Evolutionary conservation across 2,113 vertebrate species (phyloP), one percentile per base, ranked within the genome.

Genomic region (Pollachius pollachius): DNA sequence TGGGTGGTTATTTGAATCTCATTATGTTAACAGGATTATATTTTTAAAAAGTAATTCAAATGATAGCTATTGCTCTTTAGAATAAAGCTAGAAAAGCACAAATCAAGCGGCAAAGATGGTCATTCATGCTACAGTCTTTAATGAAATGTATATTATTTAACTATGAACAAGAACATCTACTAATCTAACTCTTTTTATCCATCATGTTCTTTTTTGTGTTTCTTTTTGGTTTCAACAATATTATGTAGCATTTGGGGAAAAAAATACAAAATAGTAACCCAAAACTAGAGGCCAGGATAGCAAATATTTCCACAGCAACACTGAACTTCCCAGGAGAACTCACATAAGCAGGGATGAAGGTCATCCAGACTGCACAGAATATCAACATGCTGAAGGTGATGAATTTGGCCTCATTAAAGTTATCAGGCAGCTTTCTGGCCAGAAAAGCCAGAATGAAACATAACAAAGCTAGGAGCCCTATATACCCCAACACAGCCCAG

Each of bases 371-470:
- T 0, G 87, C 84, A 79, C 88, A 92, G 75, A 92, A 92, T 70
- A 90, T 91, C 63, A 93, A 18, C 90, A 93, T 93, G 72, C 92
- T 93, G 66, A 93, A 93, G 6, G 91, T 92, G 76, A 93, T 92
- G 1, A 87, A 77, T 76, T 92, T 92, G 16, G 91, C 91, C 67
- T 93, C 89, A 58, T 93, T 93, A 27, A 93, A 93, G 64, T 90
- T 84, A 75, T 92, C 85, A 1, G 92, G 92, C 2, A 93, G 70
- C 54, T 90, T 93, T 4, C 92, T 74, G 13, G 85, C 83, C 59
- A 93, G 34, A 82, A 92, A 92, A 60, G 92, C 90, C 7, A 93
- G 71, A 1, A 89, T 11, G 66, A 92, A 92, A 73, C 90, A 93
- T 0, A 91, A 13, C 0, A 81, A 0, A 71, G 90, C 84, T 7